Percentiles rank a stretch among this genome's conserved stretches.
Evolutionary conservation across 2,888 invertebrate genomes (phyloP).

Genomic region (Megaustenia siamemsis): DNA sequence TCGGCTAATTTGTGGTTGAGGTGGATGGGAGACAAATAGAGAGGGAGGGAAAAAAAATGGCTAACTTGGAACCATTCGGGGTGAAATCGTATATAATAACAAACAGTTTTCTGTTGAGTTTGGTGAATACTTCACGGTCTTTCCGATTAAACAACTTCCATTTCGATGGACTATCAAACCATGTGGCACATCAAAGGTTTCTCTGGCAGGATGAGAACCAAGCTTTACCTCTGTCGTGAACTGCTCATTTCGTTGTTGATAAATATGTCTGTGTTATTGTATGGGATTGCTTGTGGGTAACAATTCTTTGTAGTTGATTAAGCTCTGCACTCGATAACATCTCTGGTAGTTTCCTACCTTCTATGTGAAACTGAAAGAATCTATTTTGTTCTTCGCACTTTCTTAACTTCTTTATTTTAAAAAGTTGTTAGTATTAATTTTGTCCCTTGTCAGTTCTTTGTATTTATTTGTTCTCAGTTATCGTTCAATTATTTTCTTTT

Average conservation of each 20-base stretch:
- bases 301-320: neutral
- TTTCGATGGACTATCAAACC: slow-evolving; percentile 42
- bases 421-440: no score
- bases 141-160: slow-evolving; percentile 34
- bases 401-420: no score
- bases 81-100: slow-evolving; percentile 27
- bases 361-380: no score
- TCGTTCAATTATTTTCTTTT: no score
- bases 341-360: no score
- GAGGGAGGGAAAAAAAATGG: neutral
- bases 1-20: no score
- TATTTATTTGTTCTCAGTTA: no score
- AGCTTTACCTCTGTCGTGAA: neutral
- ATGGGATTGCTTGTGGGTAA: neutral
- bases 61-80: neutral
- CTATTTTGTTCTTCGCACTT: no score
- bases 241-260: neutral
- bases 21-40: neutral
- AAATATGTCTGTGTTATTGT: neutral
- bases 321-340: neutral
- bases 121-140: neutral
- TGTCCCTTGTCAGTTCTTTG: no score
- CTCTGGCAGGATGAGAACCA: slow-evolving; percentile 21
- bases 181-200: slow-evolving; percentile 38
- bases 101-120: slow-evolving; percentile 24